phyloP scores from a whole-genome alignment of 2,888 invertebrate genomes.

The Parasteatoda lunata region DNA sequence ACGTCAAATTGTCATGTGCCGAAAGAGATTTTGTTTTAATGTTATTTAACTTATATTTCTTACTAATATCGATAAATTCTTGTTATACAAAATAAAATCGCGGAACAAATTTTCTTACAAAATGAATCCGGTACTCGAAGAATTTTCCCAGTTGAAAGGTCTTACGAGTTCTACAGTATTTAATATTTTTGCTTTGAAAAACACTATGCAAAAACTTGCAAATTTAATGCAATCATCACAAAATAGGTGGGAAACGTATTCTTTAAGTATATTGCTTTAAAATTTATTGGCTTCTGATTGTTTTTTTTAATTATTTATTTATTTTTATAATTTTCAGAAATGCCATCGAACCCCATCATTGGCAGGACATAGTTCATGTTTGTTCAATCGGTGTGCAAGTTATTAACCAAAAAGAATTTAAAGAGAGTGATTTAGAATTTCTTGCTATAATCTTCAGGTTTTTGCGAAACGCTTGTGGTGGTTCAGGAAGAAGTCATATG shows the following conservation, averaged over 20 bases:
- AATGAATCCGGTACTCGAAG: no score
- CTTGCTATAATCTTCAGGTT: slow-evolving; percentile 37
- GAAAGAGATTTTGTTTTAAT: no score
- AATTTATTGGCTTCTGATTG: not conserved
- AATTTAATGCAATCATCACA: not conserved
- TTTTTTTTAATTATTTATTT: not conserved
- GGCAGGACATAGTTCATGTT: not conserved
- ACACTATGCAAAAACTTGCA: not conserved
- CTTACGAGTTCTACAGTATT: no score
- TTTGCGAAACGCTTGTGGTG: slow-evolving; percentile 49
- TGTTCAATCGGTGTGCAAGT: not conserved
- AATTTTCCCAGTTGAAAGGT: no score
- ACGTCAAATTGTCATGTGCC: no score
- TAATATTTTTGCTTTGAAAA: no score
- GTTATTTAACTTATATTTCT: no score
- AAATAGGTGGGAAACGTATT: not conserved
- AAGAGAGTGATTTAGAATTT: slow-evolving; percentile 24
- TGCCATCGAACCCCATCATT: not conserved
- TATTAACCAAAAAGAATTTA: slow-evolving; percentile 3
- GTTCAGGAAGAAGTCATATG: slow-evolving; percentile 22
- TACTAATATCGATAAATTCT: no score
- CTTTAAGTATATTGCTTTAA: not conserved
- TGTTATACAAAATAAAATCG: no score
- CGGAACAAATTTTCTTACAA: no score
- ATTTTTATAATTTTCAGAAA: not conserved